Base-by-base conservation (phyloP, 23 tunicate genomes). In the Styela clava region DNA sequence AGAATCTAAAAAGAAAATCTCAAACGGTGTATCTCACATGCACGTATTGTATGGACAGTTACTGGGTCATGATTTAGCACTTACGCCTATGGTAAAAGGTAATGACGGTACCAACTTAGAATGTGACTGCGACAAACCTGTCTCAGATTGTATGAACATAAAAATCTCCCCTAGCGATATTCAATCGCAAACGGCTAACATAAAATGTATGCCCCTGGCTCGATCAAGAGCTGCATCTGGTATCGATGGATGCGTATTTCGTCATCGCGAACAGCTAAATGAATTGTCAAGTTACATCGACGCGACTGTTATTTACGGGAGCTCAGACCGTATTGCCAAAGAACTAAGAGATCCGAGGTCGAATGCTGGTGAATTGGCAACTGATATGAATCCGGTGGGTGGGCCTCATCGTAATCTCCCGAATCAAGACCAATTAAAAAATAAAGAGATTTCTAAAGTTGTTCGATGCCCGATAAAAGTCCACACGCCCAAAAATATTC, bases 1-100 rank as follows among this genome's bases (percentile, higher is more conserved):
- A 29, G 85, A 73, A 25, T 68, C 84, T 3, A 19, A 63, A 9
- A 80, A 29, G 35, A 31, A 79, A 28, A 21, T 33, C 3, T n/a
- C n/a, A n/a, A 74, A 86, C 16, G 16, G 52, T 12, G 33, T 80
- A 0, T 69, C 97, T 24, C 88, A 87, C 36, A 26, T 92, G 64
- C 79, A 82, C 2, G 88, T 86, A 3, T 74, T 83, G 74, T 92
- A 86, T 86, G 97, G 97, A 19, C 97, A 92, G 36, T 80, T 83
- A 44, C 63, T 92, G 35, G 81, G 73, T 22, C 97, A 92, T 64
- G 97, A 92, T 68, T 84, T 92, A 31, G 83, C 86, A 2, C 63
- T 31, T 36, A 92, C 97, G 1, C 93, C 97, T 0, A 34, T 73
- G 27, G 63, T 74, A 2, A 79, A 87, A 31, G 63, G 71, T 34